Percentiles rank a stretch among this genome's conserved stretches.
Evolutionary conservation across 1,140 invertebrate genomes (phyloP).

Genomic region (Lysiphlebus fabarum): DNA sequence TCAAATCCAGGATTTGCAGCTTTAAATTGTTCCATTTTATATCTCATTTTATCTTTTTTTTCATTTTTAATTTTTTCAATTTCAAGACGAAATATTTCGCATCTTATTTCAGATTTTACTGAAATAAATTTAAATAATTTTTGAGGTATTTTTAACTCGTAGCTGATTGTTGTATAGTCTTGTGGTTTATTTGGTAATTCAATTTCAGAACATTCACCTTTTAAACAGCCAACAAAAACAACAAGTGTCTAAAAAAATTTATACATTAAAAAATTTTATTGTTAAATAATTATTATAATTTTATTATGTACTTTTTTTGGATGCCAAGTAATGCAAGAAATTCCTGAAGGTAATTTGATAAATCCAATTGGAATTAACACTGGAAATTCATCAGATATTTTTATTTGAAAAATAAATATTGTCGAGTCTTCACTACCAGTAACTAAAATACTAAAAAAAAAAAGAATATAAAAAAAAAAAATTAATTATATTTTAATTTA

Average conservation of each 20-base stretch:
- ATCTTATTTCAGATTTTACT: conserved; percentile 59
- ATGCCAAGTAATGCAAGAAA: conserved; percentile 67
- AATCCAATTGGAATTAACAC: conserved; percentile 64
- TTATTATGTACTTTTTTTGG: conserved; percentile 41
- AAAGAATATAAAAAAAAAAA: too few relatives aligned
- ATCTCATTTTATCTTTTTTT: conserved; percentile 55
- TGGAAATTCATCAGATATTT: conserved; percentile 44
- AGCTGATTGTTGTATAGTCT: conserved; percentile 44
- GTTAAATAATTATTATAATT: conserved; percentile 15
- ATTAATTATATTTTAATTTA: background rate
- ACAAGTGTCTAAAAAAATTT: conserved; percentile 41
- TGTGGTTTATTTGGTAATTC: conserved; percentile 51
- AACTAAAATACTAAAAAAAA: conserved; percentile 53
- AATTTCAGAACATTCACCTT: conserved; percentile 58
- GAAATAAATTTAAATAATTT: conserved; percentile 56
- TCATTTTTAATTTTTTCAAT: conserved; percentile 53
- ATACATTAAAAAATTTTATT: too few relatives aligned
- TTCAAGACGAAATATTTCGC: conserved; percentile 48
- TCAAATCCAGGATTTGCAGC: conserved; percentile 58
- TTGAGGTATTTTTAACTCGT: conserved; percentile 51
- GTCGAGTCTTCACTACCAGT: conserved; percentile 65
- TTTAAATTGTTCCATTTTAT: conserved; percentile 57
- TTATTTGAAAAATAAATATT: conserved; percentile 63
- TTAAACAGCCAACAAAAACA: conserved; percentile 56
- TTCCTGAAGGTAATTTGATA: conserved; percentile 59